A percentile compares a stretch with the other conserved stretches of the same genome.
Evolutionary conservation across 2,113 vertebrate genomes (phyloP).

Genomic region (Canis aureus): DNA sequence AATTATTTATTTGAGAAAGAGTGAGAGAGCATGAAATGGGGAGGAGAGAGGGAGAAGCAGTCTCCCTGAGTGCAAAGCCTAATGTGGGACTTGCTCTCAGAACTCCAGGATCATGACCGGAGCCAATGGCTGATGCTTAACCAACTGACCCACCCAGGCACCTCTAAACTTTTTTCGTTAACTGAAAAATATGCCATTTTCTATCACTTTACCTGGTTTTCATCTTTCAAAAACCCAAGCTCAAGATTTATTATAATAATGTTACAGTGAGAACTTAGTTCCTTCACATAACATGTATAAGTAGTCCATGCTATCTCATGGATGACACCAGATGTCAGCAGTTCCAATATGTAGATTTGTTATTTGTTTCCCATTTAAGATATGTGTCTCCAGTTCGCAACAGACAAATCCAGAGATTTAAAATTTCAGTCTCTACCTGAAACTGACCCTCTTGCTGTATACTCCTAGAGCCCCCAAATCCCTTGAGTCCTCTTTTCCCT

Average conservation of each 20-base stretch:
- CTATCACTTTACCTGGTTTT: constrained; percentile 4
- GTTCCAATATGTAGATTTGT: not conserved
- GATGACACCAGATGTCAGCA: not conserved
- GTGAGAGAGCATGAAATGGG: no score
- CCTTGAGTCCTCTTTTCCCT: constrained; percentile 56
- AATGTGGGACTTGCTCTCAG: no score
- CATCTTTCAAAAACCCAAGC: constrained; percentile 33
- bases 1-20: no score
- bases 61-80: no score
- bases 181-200: not conserved
- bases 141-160: no score
- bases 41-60: no score
- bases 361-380: constrained; percentile 34
- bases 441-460: constrained; percentile 59
- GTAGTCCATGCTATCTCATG: not conserved
- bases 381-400: not conserved
- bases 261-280: not conserved
- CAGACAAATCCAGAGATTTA: constrained; percentile 67
- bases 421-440: constrained; percentile 51
- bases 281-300: not conserved
- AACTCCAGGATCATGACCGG: no score
- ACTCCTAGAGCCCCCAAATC: not conserved
- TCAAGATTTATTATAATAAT: not conserved
- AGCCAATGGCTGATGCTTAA: no score
- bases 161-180: constrained; percentile 32